Base-by-base conservation (phyloP, 2,797 vertebrate genomes). In the Macropus fuliginosus region DNA sequence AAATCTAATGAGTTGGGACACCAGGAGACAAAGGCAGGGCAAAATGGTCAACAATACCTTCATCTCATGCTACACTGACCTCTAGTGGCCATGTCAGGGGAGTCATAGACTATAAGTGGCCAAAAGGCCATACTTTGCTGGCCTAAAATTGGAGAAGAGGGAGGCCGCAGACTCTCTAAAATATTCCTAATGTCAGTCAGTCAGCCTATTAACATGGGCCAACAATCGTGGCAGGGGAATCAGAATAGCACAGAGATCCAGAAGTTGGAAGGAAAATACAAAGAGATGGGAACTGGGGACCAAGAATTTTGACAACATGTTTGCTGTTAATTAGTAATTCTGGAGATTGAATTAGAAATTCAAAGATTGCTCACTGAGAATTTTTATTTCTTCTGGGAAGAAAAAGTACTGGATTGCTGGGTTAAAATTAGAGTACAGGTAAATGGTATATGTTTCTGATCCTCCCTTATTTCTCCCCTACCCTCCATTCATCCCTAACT, bases 21-120 rank as follows among this genome's bases (percentile, higher is more conserved):
- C 28, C 87, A 40, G 55, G 31, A 96, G 93, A 98, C 98, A 98
- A 98, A 98, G 97, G 90, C 97, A 31, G 74, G 94, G 62, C 95
- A 81, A 96, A 95, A 95, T 28, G 95, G 96, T 94, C 91, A 9
- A 81, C 29, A 2, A 14, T 50, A 90, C 91, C 91, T 0, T 90
- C 96, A 31, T 28, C 95, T 54, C 97, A 96, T 98, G 96, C 95
- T 98, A 96, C 97, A 97, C 97, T 98, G 55, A 96, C 96, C 97
- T 98, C 97, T 96, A 9, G 97, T 98, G 98, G 96, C 50, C 55
- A 1, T 6, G 0, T 0, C 6, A 21, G 54, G 74, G 89, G 91
- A 92, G 55, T 56, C 66, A 91, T 46, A 66, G 93, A 11, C 54
- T 91, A 90, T 81, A 97, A 54, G 6, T 56, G 87, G 95, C 93